Evolutionary conservation across 2,888 invertebrate species (phyloP).

Genomic region (Tholera decimalis): DNA sequence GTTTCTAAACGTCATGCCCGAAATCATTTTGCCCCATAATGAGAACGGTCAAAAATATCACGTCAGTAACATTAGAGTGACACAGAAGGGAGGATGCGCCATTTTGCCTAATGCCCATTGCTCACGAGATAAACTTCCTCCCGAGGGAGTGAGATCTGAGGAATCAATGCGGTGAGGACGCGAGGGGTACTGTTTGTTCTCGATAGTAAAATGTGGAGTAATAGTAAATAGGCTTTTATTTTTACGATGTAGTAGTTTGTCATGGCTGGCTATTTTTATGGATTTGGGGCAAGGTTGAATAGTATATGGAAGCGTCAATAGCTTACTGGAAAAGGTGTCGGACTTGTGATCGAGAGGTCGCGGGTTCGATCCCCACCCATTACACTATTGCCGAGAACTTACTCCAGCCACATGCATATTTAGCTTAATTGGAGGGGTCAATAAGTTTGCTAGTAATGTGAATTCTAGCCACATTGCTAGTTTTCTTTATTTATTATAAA

Average conservation of each 20-base stretch:
- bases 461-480: no score
- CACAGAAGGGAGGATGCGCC: conserved; percentile 78
- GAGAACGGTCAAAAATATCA: conserved; percentile 17
- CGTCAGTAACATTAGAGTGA: conserved; percentile 27
- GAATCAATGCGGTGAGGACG: conserved; percentile 87
- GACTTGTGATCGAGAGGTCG: no score
- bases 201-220: conserved; percentile 5
- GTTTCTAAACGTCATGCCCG: no score
- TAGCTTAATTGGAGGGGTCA: no score
- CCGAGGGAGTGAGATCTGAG: conserved; percentile 83
- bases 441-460: no score
- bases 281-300: neutral
- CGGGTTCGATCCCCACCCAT: no score
- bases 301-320: no score
- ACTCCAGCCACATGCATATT: no score
- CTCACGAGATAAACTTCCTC: conserved; percentile 84
- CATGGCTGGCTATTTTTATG: neutral
- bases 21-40: conserved; percentile 1
- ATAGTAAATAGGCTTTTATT: conserved; percentile 15
- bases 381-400: no score
- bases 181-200: conserved; percentile 70
- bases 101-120: conserved; percentile 91
- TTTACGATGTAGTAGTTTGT: conserved; percentile 29
- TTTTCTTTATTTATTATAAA: no score
- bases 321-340: no score